Evolutionary conservation across 2,797 vertebrate genomes (phyloP).

Genomic region (Chelonia mydas): DNA sequence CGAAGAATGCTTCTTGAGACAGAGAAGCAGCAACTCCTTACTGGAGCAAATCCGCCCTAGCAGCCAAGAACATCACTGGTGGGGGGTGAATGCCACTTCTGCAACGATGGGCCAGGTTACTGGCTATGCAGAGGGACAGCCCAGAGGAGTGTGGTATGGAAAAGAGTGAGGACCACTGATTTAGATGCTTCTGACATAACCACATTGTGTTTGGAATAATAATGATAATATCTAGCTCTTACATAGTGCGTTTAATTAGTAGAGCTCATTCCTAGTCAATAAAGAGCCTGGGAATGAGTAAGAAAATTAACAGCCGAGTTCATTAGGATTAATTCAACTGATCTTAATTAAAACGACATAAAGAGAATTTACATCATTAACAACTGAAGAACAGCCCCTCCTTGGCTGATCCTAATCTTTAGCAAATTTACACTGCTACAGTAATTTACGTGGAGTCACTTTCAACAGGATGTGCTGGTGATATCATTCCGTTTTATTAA

Average conservation of each 20-base stretch:
- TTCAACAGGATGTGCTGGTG: background rate
- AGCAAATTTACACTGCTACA: accelerated
- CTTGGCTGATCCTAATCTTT: background rate
- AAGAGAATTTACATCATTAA: background rate
- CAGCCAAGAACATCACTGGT: too few species aligned
- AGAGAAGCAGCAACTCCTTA: too few species aligned
- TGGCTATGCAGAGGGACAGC: background rate
- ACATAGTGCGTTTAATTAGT: background rate
- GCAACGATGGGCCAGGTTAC: background rate
- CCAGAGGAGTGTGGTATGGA: background rate
- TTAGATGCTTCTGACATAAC: background rate
- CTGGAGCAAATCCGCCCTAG: too few species aligned
- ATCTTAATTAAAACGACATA: conserved; percentile 1
- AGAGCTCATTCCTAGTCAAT: background rate
- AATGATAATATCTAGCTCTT: background rate
- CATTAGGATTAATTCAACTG: conserved; percentile 7
- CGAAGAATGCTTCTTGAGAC: too few species aligned
- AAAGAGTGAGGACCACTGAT: background rate
- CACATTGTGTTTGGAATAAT: background rate
- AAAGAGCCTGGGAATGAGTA: background rate
- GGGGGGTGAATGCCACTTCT: too few species aligned
- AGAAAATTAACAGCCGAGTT: background rate
- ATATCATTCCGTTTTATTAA: background rate
- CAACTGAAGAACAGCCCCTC: background rate
- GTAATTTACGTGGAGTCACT: background rate